Base-by-base conservation (phyloP, 2,797 vertebrate genomes). In the Pempheris klunzingeri region DNA sequence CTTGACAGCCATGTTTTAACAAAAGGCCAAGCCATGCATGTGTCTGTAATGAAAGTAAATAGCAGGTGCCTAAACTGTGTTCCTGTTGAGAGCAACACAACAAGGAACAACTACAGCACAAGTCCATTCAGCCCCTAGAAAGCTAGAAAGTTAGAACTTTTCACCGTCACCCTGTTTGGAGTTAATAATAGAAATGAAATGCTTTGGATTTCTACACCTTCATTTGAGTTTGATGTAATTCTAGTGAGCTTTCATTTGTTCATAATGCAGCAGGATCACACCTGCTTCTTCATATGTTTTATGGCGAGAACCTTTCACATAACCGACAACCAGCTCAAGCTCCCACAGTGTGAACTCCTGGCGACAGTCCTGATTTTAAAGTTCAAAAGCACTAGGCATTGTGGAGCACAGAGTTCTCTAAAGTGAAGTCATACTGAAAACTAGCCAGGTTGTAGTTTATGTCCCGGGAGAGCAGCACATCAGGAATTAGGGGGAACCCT, bases 331-430 rank as follows among this genome's bases (percentile, higher is more conserved):
- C 44, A 30, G 43, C 10, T 22, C 12, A 30, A n/a, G 46, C 9
- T 49, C 49, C 36, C 41, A 41, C 49, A 47, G 39, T 43, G 15
- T 61, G 26, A 59, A 53, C 39, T n/a, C 11, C 9, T 41, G 9
- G 39, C n/a, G n/a, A 32, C 38, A 11, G 49, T 38, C 46, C 2
- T 43, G 17, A 55, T 57, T 30, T 11, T 15, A 4, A 46, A 57
- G 52, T 34, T 43, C 8, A 26, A 61, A 34, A 17, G 32, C 3
- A 78, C 90, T 94, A 98, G 0, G 85, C 90, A 43, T 96, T 94
- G 73, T 94, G 97, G 53, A 99, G 96, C 70, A 99, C 97, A 1
- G 98, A 98, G 89, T 99, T 99, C 91, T 99, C 98, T 81, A 99
- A 93, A 17, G 96, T 97, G 84, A 99, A 99, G 93, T 99, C 98